Evolutionary conservation across 2,888 invertebrate genomes (phyloP).

Genomic region (Plagodis pulveraria): DNA sequence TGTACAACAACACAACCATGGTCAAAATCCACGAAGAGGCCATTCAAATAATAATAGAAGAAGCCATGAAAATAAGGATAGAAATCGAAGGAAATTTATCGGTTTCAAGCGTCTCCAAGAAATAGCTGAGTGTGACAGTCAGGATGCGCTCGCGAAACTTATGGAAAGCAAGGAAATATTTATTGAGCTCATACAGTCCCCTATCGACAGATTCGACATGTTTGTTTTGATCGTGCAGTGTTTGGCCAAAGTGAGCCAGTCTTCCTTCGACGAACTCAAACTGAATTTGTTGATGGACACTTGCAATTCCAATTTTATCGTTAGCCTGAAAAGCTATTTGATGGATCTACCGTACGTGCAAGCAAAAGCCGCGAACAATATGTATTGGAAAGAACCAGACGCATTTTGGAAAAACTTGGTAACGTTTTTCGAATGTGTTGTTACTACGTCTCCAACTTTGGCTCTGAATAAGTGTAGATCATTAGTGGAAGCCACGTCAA

Average conservation of each 20-base stretch:
- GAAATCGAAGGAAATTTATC: conserved; percentile 24
- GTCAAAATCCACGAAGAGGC: neutral
- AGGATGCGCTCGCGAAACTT: conserved; percentile 61
- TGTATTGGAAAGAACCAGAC: conserved; percentile 66
- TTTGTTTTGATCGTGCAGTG: conserved; percentile 67
- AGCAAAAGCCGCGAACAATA: conserved; percentile 38
- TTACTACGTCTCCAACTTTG: conserved; percentile 61
- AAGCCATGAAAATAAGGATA: neutral
- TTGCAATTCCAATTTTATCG: conserved; percentile 64
- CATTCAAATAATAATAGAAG: neutral
- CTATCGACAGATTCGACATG: conserved; percentile 58
- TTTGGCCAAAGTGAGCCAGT: conserved; percentile 63
- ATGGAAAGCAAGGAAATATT: conserved; percentile 59
- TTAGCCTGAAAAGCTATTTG: conserved; percentile 57
- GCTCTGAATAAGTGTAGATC: conserved; percentile 63
- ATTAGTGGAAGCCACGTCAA: conserved; percentile 58
- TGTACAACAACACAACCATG: neutral
- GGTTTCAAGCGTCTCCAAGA: conserved; percentile 60
- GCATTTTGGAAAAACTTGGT: conserved; percentile 68
- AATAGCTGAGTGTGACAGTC: conserved; percentile 56
- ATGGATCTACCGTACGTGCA: conserved; percentile 61
- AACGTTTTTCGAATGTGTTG: conserved; percentile 62
- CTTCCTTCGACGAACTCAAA: conserved; percentile 64
- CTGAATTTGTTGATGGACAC: conserved; percentile 59
- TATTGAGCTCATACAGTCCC: conserved; percentile 54